phyloP scores from a whole-genome alignment of 1,140 invertebrate species.

The Phocides pigmalion region DNA sequence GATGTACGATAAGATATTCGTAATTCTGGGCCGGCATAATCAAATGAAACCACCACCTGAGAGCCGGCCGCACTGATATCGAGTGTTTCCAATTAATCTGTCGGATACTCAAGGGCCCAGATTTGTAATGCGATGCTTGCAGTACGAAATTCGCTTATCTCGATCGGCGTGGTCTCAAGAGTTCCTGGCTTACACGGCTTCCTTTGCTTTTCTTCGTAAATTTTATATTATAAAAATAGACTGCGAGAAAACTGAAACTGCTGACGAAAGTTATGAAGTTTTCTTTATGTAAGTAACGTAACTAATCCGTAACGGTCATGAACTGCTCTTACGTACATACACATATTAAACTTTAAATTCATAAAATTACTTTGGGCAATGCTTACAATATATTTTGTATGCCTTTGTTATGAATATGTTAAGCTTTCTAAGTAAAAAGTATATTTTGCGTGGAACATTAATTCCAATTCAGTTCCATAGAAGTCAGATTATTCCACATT shows the following conservation, averaged over 20 bases:
- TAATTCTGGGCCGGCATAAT: slow-evolving; percentile 58
- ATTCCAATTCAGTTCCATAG: no score
- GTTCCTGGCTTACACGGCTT: slow-evolving; percentile 9
- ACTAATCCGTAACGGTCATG: background rate
- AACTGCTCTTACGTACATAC: background rate
- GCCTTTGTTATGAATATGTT: no score
- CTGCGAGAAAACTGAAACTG: background rate
- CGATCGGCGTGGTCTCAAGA: slow-evolving; percentile 44
- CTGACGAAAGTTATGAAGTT: background rate
- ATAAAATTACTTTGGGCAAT: background rate
- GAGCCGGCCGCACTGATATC: slow-evolving; percentile 50
- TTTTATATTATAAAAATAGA: slow-evolving; percentile 1
- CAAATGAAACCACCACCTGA: slow-evolving; percentile 60
- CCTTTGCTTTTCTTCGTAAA: background rate
- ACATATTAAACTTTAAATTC: background rate
- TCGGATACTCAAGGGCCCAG: slow-evolving; percentile 37
- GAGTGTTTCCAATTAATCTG: slow-evolving; percentile 62
- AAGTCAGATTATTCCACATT: no score
- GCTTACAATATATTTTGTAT: no score
- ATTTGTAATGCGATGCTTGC: slow-evolving; percentile 43
- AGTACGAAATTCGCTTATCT: slow-evolving; percentile 48
- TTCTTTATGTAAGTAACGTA: background rate
- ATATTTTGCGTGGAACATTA: no score
- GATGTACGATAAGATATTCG: slow-evolving; percentile 42
- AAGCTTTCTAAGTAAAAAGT: no score